Evolutionary conservation across 2,888 invertebrate genomes (phyloP).

Genomic region (Stenurella melanura): DNA sequence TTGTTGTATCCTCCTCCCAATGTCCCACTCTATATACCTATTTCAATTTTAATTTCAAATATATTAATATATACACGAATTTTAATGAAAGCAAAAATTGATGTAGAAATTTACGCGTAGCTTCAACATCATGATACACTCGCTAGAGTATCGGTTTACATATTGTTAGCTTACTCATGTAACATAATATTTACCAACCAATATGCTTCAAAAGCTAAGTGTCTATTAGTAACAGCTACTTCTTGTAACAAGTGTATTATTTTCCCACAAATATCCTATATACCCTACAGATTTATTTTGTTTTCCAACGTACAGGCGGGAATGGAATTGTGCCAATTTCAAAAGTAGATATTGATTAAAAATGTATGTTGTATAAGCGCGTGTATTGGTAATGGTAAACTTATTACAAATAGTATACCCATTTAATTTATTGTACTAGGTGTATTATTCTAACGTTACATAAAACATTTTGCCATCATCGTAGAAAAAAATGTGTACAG

Average conservation of each 20-base stretch:
- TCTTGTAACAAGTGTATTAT: constrained; percentile 64
- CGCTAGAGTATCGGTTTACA: constrained; percentile 63
- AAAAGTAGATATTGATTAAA: neutral
- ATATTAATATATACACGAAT: neutral
- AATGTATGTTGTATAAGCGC: neutral
- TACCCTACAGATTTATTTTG: constrained; percentile 9
- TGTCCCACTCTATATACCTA: too few species aligned
- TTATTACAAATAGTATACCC: neutral
- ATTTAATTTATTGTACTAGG: too few species aligned
- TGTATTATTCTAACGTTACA: too few species aligned
- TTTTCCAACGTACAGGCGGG: neutral
- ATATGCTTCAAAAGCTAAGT: constrained; percentile 69
- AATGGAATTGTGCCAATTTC: constrained; percentile 23
- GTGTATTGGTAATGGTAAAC: neutral
- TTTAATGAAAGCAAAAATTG: constrained; percentile 42
- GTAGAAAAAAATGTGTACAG: too few species aligned
- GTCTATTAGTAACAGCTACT: constrained; percentile 72
- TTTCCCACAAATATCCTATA: constrained; percentile 62
- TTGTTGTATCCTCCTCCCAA: too few species aligned
- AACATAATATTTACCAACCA: constrained; percentile 70
- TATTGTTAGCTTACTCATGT: constrained; percentile 69
- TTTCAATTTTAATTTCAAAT: neutral
- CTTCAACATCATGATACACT: constrained; percentile 42
- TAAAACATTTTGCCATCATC: too few species aligned
- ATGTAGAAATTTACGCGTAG: constrained; percentile 48